phyloP scores from a whole-genome alignment of 2,113 vertebrate species.

The Cavia porcellus region DNA sequence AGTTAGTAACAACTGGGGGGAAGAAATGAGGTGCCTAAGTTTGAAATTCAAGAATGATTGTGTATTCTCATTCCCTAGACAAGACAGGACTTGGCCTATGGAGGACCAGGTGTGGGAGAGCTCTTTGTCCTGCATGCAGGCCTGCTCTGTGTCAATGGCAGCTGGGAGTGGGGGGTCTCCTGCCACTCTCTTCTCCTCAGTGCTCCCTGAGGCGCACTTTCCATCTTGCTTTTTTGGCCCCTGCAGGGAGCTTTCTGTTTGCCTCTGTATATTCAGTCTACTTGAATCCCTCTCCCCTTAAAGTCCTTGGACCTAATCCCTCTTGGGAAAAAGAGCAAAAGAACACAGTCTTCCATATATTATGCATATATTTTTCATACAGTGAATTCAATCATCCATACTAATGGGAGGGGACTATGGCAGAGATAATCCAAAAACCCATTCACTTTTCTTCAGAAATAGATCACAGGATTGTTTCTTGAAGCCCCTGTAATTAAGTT shows the following conservation, averaged over 20 bases:
- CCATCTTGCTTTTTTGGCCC: conserved; percentile 21
- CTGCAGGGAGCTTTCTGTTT: conserved; percentile 47
- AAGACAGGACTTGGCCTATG: background rate
- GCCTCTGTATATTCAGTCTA: background rate
- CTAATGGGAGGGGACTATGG: conserved; percentile 56
- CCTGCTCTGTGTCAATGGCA: background rate
- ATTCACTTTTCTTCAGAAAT: conserved; percentile 67
- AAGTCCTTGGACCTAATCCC: conserved; percentile 53
- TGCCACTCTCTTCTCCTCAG: background rate
- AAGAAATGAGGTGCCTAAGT: background rate
- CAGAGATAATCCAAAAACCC: conserved; percentile 68
- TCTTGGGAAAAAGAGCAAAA: conserved; percentile 42
- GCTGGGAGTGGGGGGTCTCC: background rate
- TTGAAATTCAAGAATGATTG: conserved; percentile 8
- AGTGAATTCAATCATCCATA: conserved; percentile 63
- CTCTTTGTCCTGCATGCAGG: background rate
- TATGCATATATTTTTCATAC: conserved; percentile 50
- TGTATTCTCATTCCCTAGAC: background rate
- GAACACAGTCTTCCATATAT: conserved; percentile 41
- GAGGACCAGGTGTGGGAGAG: background rate
- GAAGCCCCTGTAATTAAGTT: conserved; percentile 73
- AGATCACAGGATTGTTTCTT: conserved; percentile 68
- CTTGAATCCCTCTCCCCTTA: conserved; percentile 2
- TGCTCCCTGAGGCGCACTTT: background rate
- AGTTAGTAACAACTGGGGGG: background rate